Evolutionary conservation across 2,113 vertebrate species (phyloP).

Genomic region (Hypocryptadius cinnamomeus): DNA sequence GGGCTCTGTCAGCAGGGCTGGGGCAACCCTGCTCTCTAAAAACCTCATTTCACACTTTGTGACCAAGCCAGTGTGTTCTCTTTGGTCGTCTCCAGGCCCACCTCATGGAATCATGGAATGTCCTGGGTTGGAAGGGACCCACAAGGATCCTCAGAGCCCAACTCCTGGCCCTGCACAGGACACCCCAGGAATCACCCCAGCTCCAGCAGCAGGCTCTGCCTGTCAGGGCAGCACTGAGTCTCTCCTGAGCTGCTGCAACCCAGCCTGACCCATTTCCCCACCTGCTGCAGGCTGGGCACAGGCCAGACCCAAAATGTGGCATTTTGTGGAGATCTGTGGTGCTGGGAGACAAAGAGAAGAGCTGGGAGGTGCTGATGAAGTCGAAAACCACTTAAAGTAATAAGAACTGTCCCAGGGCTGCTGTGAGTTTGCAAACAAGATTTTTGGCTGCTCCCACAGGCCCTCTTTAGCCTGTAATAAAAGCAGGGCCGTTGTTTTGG

Average conservation of each 20-base stretch:
- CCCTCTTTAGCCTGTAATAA: not conserved
- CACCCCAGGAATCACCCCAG: not conserved
- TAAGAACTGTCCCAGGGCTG: not conserved
- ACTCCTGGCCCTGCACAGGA: not conserved
- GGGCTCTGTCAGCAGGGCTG: not conserved
- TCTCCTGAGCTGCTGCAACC: not conserved
- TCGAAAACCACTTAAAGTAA: not conserved
- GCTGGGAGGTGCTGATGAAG: not conserved
- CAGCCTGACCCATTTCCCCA: not conserved
- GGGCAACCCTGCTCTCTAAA: not conserved
- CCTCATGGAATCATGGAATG: accelerated
- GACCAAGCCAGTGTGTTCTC: not conserved
- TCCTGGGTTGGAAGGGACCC: not conserved
- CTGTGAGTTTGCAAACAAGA: not conserved
- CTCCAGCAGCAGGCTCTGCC: not conserved
- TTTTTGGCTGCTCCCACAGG: not conserved
- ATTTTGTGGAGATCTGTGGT: not conserved
- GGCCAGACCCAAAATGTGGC: not conserved
- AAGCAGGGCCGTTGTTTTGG: not conserved
- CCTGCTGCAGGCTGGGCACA: not conserved
- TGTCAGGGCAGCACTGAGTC: not conserved
- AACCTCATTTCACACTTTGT: not conserved
- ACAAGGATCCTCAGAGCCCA: not conserved
- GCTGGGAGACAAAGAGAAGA: not conserved
- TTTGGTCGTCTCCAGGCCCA: accelerated